Percentiles rank a stretch among this genome's conserved stretches.
Evolutionary conservation across 2,888 invertebrate genomes (phyloP).

Genomic region (Eupithecia tripunctaria): DNA sequence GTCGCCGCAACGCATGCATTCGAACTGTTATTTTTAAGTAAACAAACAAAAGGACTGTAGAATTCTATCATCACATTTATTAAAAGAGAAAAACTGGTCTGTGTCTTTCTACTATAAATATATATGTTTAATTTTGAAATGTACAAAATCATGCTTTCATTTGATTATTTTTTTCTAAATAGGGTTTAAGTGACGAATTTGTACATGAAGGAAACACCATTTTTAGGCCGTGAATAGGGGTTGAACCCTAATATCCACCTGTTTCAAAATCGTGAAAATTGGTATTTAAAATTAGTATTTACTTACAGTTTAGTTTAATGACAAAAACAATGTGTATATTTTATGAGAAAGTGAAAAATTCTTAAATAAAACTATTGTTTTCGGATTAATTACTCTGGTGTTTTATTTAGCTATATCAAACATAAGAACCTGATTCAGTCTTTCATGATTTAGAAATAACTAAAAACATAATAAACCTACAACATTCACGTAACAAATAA

Average conservation of each 20-base stretch:
- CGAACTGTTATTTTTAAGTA: conserved; percentile 80
- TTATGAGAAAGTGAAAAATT: conserved; percentile 84
- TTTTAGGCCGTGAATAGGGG: conserved; percentile 44
- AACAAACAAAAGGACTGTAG: conserved; percentile 78
- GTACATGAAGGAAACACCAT: conserved; percentile 74
- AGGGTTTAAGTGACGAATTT: conserved; percentile 79
- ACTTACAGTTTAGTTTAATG: conserved; percentile 85
- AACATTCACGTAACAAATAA: conserved; percentile 12
- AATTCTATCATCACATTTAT: conserved; percentile 82
- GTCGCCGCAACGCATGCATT: conserved; percentile 58
- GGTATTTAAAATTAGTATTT: conserved; percentile 85
- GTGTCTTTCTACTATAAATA: conserved; percentile 57
- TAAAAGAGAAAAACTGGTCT: conserved; percentile 68
- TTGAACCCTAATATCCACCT: conserved; percentile 54
- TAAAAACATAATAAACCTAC: conserved; percentile 11
- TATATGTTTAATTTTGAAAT: conserved; percentile 76
- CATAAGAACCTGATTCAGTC: conserved; percentile 39
- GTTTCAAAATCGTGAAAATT: conserved; percentile 76
- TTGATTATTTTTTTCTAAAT: conserved; percentile 79
- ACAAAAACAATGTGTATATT: conserved; percentile 85
- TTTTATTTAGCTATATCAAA: conserved; percentile 72
- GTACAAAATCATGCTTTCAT: conserved; percentile 83
- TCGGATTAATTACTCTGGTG: conserved; percentile 81
- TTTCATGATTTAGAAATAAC: conserved; percentile 34
- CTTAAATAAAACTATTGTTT: conserved; percentile 85